Evolutionary conservation across 2,888 invertebrate genomes (phyloP).

Genomic region (Rhodophaea formosa): DNA sequence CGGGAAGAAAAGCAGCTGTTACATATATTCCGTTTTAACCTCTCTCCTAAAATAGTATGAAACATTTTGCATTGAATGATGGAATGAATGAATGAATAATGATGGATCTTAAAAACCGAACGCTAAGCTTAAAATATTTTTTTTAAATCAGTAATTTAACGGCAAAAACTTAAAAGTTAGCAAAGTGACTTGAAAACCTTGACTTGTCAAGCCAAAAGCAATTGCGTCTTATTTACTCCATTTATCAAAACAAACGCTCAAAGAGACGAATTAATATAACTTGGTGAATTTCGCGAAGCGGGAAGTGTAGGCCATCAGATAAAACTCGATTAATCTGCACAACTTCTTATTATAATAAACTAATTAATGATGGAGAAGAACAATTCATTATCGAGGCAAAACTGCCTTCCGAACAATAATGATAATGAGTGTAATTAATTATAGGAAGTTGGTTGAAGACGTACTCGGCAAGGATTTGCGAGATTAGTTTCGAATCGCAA

Average conservation of each 20-base stretch:
- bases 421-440: constrained; percentile 82
- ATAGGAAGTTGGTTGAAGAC: constrained; percentile 79
- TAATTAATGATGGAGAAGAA: constrained; percentile 79
- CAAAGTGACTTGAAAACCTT: background rate
- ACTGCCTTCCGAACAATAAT: constrained; percentile 81
- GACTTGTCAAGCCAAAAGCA: background rate
- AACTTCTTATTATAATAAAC: constrained; percentile 81
- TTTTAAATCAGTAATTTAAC: too few relatives aligned
- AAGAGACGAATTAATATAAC: constrained; percentile 20
- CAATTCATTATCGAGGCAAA: constrained; percentile 81
- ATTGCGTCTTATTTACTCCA: constrained; percentile 15
- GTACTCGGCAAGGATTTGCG: constrained; percentile 44
- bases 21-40: too few relatives aligned
- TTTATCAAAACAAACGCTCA: constrained; percentile 19
- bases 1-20: too few relatives aligned
- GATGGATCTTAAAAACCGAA: too few relatives aligned
- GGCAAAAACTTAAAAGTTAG: too few relatives aligned
- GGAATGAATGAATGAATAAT: too few relatives aligned
- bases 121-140: too few relatives aligned
- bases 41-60: too few relatives aligned
- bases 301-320: constrained; percentile 56
- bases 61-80: too few relatives aligned
- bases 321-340: constrained; percentile 77
- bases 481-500: constrained; percentile 28
- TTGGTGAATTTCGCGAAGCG: constrained; percentile 15